Base-by-base conservation (phyloP, 2,888 invertebrate species). In the Synanthedon vespiformis region DNA sequence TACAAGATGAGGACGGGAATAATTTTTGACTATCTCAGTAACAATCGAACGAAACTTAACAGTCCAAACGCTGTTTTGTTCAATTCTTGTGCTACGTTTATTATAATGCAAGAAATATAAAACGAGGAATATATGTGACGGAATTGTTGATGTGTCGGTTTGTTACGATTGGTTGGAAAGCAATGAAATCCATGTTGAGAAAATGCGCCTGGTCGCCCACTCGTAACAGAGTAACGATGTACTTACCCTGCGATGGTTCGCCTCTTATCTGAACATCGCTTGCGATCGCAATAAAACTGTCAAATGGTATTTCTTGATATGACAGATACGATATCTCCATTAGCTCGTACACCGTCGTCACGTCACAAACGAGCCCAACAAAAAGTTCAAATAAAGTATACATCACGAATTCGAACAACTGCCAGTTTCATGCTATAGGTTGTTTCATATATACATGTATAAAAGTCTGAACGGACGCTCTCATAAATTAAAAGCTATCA, bases 401-500 rank as follows among this genome's bases (percentile, higher is more conserved):
- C 40, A 68, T 70, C 73, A 75, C 71, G 72, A 74, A 74, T 76
- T 72, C 67, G 65, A 76, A 69, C 62, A 64, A 62, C 63, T 61
- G 67, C 56, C 61, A 59, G 61, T 60, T 65, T 63, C 57, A 62
- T 68, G 63, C 65, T 61, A 64, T 62, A 62, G 60, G 66, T 34
- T 34, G 6, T 34, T 34, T 34, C 6, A 34, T 34, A 34, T 34
- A 6, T 3, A 34, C 34, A 34, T 10, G 10, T 67, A 67, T 69
- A 66, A 56, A 61, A 63, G 62, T 65, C 63, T 64, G 69, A 65
- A 63, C 70, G 63, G 72, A 72, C 70, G 64, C 68, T 70, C 67
- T 79, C 75, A 79, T 84, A 83, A 85, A 84, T 84, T 83, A 85
- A 83, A 82, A 74, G 75, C 77, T 74, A 73, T 84, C 80, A 81